phyloP scores from a whole-genome alignment of 1,140 invertebrate species.

The Hermetia illucens region DNA sequence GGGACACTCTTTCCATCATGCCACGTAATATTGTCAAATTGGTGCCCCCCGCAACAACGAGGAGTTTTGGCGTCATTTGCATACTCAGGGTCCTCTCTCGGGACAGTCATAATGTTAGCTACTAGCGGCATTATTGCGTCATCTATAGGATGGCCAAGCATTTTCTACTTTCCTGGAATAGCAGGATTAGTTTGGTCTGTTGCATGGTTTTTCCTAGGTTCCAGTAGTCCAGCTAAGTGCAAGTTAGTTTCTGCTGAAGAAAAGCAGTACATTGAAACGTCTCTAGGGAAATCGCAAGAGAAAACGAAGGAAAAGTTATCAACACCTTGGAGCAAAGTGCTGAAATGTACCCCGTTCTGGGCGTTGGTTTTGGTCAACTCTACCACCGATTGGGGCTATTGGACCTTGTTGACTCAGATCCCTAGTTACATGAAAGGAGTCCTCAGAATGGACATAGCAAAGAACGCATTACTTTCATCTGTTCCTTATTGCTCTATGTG shows the following conservation, averaged over 20 bases:
- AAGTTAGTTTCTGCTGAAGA: slow-evolving; percentile 43
- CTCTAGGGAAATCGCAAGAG: slow-evolving; percentile 12
- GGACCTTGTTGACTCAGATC: slow-evolving; percentile 80
- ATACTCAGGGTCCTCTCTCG: slow-evolving; percentile 47
- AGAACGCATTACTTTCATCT: slow-evolving; percentile 57
- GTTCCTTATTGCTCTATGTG: slow-evolving; percentile 66
- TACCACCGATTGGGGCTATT: slow-evolving; percentile 86
- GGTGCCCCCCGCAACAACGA: slow-evolving; percentile 33
- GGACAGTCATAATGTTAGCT: slow-evolving; percentile 51
- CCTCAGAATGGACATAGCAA: slow-evolving; percentile 61
- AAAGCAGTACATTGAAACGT: slow-evolving; percentile 42
- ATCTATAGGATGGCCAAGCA: slow-evolving; percentile 54
- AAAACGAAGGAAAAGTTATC: slow-evolving; percentile 9
- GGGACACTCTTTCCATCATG: slow-evolving; percentile 60
- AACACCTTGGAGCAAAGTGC: slow-evolving; percentile 59
- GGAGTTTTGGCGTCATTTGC: slow-evolving; percentile 37
- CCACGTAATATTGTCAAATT: slow-evolving; percentile 33
- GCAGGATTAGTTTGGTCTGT: slow-evolving; percentile 44
- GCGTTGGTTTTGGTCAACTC: slow-evolving; percentile 68
- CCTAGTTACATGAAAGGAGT: slow-evolving; percentile 80
- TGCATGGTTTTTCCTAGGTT: slow-evolving; percentile 45
- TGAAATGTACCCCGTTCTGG: slow-evolving; percentile 67
- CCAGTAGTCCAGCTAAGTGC: slow-evolving; percentile 46
- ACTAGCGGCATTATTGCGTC: slow-evolving; percentile 44
- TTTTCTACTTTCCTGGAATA: slow-evolving; percentile 64